Evolutionary conservation across 2,888 invertebrate genomes (phyloP).

Genomic region (Melanotus villosus): DNA sequence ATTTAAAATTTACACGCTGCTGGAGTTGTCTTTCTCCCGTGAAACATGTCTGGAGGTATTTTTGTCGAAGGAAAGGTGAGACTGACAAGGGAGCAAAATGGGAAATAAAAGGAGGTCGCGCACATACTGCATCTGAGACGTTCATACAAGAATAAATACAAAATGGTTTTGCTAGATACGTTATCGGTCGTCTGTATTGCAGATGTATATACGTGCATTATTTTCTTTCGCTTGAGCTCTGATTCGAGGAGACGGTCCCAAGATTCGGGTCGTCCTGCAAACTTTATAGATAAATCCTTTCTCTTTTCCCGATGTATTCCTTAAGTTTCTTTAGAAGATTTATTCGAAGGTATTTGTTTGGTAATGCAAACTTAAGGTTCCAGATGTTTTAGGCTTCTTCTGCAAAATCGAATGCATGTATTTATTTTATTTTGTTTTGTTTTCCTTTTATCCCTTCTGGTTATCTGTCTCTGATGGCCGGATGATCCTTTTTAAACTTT

Average conservation of each 20-base stretch:
- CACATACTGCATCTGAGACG: slow-evolving; percentile 37
- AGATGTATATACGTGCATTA: slow-evolving; percentile 45
- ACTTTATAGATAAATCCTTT: slow-evolving; percentile 47
- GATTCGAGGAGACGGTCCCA: slow-evolving; percentile 45
- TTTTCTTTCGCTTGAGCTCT: slow-evolving; percentile 45
- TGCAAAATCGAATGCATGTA: slow-evolving; percentile 20
- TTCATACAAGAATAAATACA: slow-evolving; percentile 43
- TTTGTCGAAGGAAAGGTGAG: slow-evolving; percentile 17
- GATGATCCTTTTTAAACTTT: not conserved
- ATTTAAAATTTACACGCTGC: slow-evolving; percentile 25
- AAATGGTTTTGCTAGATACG: slow-evolving; percentile 37
- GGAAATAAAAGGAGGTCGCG: not conserved
- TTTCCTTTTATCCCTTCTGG: not conserved
- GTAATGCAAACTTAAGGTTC: slow-evolving; percentile 28
- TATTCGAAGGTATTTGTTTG: slow-evolving; percentile 30
- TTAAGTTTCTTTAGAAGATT: slow-evolving; percentile 37
- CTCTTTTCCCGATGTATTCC: slow-evolving; percentile 35
- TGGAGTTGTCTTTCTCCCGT: slow-evolving; percentile 13
- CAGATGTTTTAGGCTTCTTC: slow-evolving; percentile 19
- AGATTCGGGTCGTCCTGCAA: slow-evolving; percentile 45
- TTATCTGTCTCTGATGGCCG: slow-evolving; percentile 11
- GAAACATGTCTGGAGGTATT: not conserved
- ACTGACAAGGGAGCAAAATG: not conserved
- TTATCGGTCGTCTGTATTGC: slow-evolving; percentile 40
- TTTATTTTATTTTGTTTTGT: slow-evolving; percentile 17